phyloP scores from a whole-genome alignment of 2,797 vertebrate species.

The Allobates femoralis region DNA sequence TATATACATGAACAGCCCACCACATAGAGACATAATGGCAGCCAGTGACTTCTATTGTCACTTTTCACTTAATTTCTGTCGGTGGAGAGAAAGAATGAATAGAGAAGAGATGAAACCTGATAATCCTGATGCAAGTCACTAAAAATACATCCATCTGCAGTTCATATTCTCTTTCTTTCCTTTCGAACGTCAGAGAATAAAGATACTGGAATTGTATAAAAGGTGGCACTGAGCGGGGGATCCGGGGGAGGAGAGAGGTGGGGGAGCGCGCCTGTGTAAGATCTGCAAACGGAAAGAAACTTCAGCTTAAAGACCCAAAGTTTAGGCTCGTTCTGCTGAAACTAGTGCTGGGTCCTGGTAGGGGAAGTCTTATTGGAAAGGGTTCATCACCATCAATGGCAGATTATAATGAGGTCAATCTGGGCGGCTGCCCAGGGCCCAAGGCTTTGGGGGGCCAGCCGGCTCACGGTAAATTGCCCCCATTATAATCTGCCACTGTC shows the following conservation, averaged over 20 bases:
- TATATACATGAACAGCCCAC: neutral
- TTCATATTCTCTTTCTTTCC: neutral
- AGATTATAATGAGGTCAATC: too few relatives aligned
- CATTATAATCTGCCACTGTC: too few relatives aligned
- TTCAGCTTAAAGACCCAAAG: neutral
- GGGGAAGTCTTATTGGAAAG: neutral
- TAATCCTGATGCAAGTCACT: conserved; percentile 4
- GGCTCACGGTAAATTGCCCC: neutral
- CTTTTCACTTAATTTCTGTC: neutral
- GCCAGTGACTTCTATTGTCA: neutral
- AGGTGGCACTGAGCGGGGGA: neutral
- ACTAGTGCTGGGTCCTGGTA: neutral
- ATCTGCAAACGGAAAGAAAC: neutral
- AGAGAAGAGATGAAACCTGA: neutral
- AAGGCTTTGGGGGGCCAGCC: neutral
- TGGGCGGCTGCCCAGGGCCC: too few relatives aligned
- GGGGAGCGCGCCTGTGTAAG: neutral
- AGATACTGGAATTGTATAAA: neutral
- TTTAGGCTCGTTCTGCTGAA: neutral
- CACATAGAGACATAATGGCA: neutral
- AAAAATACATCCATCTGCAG: neutral
- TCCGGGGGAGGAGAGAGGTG: neutral
- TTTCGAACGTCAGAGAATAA: neutral
- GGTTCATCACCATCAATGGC: neutral
- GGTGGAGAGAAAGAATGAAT: neutral